Evolutionary conservation across 2,888 invertebrate species (phyloP).

Genomic region (Chaitophorus viminalis): DNA sequence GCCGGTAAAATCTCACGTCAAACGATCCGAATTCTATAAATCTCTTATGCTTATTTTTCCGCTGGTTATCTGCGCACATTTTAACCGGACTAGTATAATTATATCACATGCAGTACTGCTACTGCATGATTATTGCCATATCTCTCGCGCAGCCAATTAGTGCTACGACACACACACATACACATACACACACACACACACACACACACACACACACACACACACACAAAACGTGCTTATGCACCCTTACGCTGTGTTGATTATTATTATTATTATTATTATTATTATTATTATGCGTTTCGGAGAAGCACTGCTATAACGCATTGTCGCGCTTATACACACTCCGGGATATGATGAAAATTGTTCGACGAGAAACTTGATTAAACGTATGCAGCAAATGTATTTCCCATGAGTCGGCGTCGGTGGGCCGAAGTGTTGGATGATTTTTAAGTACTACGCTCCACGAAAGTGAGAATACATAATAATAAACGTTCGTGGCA

Average conservation of each 20-base stretch:
- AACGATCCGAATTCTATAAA: neutral
- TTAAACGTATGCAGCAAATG: conserved; percentile 33
- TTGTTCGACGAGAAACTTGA: conserved; percentile 45
- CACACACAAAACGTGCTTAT: no score
- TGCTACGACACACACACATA: no score
- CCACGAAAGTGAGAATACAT: neutral
- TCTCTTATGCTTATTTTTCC: neutral
- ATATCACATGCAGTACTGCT: no score
- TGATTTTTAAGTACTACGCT: conserved; percentile 34
- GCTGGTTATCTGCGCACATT: no score
- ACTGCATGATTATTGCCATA: no score
- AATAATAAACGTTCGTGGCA: conserved; percentile 9
- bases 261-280: no score
- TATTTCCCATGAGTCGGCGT: conserved; percentile 43
- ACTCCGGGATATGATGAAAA: neutral
- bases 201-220: no score
- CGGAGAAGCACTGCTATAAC: neutral
- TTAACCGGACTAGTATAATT: no score
- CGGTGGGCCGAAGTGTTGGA: neutral
- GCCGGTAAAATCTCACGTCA: neutral
- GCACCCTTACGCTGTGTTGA: no score
- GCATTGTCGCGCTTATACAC: neutral
- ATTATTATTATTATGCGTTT: neutral
- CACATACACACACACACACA: no score
- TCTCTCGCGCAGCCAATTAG: no score